Conservation (phyloP, 2,888 invertebrate genomes). For the Cerceris rybyensis region DNA sequence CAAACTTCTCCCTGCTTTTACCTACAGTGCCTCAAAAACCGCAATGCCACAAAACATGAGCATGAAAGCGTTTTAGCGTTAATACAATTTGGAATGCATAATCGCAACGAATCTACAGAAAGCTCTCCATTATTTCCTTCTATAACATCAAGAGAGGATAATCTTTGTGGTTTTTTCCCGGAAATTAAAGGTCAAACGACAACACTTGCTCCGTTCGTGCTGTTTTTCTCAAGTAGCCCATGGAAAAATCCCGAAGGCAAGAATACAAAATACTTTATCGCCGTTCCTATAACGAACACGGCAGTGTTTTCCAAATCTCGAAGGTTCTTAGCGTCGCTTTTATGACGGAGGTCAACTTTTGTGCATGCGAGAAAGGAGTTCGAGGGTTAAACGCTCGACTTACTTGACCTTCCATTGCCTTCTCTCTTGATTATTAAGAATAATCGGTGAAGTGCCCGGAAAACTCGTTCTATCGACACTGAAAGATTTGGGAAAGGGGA, state of each 20-base stretch:
- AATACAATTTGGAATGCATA: conserved; percentile 36
- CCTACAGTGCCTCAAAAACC: no score
- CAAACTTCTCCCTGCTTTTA: no score
- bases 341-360: conserved; percentile 31
- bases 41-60: background rate
- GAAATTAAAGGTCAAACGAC: background rate
- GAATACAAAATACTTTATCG: conserved; percentile 8
- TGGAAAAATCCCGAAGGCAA: no score
- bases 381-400: conserved; percentile 32
- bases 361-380: conserved; percentile 1
- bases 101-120: conserved; percentile 19
- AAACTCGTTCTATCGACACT: conserved; percentile 20
- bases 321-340: background rate
- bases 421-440: conserved; percentile 35
- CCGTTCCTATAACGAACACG: background rate
- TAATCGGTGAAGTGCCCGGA: conserved; percentile 35
- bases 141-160: conserved; percentile 8
- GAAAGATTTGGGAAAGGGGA: conserved; percentile 1
- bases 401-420: conserved; percentile 22
- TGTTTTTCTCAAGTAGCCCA: conserved; percentile 9
- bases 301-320: background rate
- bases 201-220: conserved; percentile 19
- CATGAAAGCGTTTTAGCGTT: conserved; percentile 18
- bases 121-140: conserved; percentile 13
- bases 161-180: background rate